Evolutionary conservation across 1,140 invertebrate genomes (phyloP).

Genomic region (Acyrthosiphon pisum): DNA sequence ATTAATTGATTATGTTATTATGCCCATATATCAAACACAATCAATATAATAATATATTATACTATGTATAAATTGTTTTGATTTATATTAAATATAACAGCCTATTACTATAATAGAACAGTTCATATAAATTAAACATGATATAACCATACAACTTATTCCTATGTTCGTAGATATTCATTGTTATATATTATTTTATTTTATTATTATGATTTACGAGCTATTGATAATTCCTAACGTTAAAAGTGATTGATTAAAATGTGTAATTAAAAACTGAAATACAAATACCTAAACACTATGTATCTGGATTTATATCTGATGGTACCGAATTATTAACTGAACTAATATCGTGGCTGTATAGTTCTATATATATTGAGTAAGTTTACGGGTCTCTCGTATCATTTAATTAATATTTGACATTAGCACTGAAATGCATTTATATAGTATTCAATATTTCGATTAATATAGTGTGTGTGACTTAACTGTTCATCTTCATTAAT

Average conservation of each 20-base stretch:
- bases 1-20: too few species aligned
- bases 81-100: too few species aligned
- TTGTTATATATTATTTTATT: background rate
- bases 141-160: too few species aligned
- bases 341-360: background rate
- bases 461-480: background rate
- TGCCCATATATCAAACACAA: too few species aligned
- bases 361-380: background rate
- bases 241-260: background rate
- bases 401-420: background rate
- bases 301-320: background rate
- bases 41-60: too few species aligned
- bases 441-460: background rate
- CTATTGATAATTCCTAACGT: background rate
- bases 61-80: too few species aligned
- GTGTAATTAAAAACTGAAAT: background rate
- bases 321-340: background rate
- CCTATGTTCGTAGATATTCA: too few species aligned
- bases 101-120: too few species aligned
- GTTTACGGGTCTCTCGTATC: background rate
- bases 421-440: background rate
- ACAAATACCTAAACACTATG: background rate
- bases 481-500: background rate
- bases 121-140: too few species aligned
- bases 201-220: background rate